phyloP scores from a whole-genome alignment of 2,113 vertebrate species.

The Aspiorhynchus laticeps region DNA sequence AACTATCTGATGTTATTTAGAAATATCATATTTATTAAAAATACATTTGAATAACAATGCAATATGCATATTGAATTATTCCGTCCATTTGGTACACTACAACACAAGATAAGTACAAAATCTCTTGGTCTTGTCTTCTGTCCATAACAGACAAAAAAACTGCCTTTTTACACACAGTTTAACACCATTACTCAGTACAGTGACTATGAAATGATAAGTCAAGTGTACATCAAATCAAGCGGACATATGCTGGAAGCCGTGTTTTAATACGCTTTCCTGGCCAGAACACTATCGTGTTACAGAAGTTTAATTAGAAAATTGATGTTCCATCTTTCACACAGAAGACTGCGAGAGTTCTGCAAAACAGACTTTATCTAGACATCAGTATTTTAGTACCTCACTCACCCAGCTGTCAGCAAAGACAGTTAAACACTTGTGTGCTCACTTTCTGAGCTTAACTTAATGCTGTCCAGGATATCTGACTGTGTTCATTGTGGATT shows the following conservation, averaged over 20 bases:
- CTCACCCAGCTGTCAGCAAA: not conserved
- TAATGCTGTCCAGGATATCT: not conserved
- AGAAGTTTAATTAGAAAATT: not conserved
- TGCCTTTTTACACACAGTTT: slow-evolving; percentile 19
- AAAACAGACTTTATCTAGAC: not conserved
- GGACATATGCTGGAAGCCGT: not conserved
- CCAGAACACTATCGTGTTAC: not conserved
- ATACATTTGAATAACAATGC: slow-evolving; percentile 66
- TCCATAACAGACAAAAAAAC: slow-evolving; percentile 35
- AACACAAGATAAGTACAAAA: slow-evolving; percentile 49
- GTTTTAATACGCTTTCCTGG: not conserved
- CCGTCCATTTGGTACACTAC: slow-evolving; percentile 50
- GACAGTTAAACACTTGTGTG: not conserved
- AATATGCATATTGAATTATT: slow-evolving; percentile 63
- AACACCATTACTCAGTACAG: not conserved
- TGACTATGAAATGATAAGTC: slow-evolving; percentile 22
- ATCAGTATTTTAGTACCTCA: slow-evolving; percentile 31
- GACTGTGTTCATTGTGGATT: not conserved
- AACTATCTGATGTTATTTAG: slow-evolving; percentile 2
- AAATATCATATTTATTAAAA: slow-evolving; percentile 69
- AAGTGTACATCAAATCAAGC: slow-evolving; percentile 3
- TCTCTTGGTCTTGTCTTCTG: slow-evolving; percentile 24
- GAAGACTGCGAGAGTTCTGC: not conserved
- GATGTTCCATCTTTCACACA: not conserved
- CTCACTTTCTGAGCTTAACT: slow-evolving; percentile 9